Evolutionary conservation across 1,140 invertebrate genomes (phyloP).

Genomic region (Cepaea nemoralis): DNA sequence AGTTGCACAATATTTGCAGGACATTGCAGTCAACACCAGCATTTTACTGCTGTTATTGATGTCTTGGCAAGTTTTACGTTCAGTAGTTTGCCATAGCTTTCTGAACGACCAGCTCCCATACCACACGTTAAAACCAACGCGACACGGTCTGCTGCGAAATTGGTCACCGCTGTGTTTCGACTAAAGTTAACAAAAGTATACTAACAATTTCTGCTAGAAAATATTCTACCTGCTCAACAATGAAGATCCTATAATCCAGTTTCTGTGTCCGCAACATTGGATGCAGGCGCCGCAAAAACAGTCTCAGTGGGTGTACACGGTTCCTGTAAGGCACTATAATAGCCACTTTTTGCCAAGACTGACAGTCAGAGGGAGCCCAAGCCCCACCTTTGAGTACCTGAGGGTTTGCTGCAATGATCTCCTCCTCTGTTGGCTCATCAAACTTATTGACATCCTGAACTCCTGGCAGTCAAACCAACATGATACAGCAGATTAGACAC

Average conservation of each 20-base stretch:
- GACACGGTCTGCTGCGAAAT: too few relatives aligned
- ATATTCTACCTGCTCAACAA: conserved; percentile 67
- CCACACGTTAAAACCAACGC: too few relatives aligned
- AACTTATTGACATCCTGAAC: conserved; percentile 16
- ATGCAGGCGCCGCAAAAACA: conserved; percentile 66
- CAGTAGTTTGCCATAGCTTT: too few relatives aligned
- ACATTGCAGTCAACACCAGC: too few relatives aligned
- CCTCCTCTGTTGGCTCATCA: conserved; percentile 8
- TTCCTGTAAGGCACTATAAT: conserved; percentile 51
- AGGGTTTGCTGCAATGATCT: conserved; percentile 30
- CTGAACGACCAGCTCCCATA: too few relatives aligned
- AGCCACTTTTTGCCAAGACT: conserved; percentile 34
- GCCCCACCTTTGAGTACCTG: conserved; percentile 14
- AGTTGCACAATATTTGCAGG: too few relatives aligned
- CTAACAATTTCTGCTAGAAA: not conserved
- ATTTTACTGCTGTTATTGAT: too few relatives aligned
- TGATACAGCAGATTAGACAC: too few relatives aligned
- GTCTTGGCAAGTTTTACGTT: too few relatives aligned
- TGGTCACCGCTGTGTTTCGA: too few relatives aligned
- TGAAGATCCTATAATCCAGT: conserved; percentile 67
- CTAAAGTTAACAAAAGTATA: not conserved
- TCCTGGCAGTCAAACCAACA: not conserved
- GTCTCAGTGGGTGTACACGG: conserved; percentile 70
- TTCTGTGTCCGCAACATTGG: conserved; percentile 66
- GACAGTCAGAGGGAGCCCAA: conserved; percentile 26